These are phyloP conservation scores for Zophobas atratus DNA, from an alignment of 1,140 invertebrate genomes.

Conservation along the genomic window DNA sequence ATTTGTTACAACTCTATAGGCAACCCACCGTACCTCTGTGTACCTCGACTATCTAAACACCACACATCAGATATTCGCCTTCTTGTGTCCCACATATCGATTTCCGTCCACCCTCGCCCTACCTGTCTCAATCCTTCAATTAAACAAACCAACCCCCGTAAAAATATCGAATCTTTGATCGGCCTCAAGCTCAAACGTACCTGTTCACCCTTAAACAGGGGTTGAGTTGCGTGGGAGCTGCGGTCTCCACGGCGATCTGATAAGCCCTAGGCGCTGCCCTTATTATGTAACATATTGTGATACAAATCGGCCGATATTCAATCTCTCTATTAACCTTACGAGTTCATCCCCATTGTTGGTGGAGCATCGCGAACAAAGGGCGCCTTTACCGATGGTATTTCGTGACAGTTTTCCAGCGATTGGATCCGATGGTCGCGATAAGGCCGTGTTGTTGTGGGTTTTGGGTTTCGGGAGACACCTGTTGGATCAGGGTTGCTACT, in stretches of 20 bases:
- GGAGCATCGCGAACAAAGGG: conserved; percentile 41
- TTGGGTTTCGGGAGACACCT: conserved; percentile 42
- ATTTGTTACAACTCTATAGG: no score
- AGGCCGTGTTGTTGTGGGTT: conserved; percentile 43
- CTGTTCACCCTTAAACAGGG: conserved; percentile 13
- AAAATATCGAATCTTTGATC: conserved; percentile 28
- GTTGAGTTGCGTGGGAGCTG: conserved; percentile 50
- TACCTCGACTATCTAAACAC: no score
- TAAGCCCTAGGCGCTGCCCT: conserved; percentile 45
- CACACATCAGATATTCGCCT: no score
- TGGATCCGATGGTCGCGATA: conserved; percentile 36
- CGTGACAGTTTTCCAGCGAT: conserved; percentile 16
- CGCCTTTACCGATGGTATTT: conserved; percentile 22
- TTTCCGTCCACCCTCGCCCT: neutral
- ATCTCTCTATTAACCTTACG: conserved; percentile 50
- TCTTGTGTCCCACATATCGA: conserved; percentile 1
- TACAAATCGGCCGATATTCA: conserved; percentile 52
- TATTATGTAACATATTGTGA: conserved; percentile 54
- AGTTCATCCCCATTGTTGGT: conserved; percentile 47
- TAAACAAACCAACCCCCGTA: neutral
- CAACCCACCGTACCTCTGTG: no score
- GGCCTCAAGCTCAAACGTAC: conserved; percentile 3
- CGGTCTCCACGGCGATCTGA: conserved; percentile 49
- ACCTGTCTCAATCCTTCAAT: neutral
- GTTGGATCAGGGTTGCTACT: conserved; percentile 24